Base-by-base conservation (phyloP, 2,888 invertebrate species). In the Cloeon dipterum region DNA sequence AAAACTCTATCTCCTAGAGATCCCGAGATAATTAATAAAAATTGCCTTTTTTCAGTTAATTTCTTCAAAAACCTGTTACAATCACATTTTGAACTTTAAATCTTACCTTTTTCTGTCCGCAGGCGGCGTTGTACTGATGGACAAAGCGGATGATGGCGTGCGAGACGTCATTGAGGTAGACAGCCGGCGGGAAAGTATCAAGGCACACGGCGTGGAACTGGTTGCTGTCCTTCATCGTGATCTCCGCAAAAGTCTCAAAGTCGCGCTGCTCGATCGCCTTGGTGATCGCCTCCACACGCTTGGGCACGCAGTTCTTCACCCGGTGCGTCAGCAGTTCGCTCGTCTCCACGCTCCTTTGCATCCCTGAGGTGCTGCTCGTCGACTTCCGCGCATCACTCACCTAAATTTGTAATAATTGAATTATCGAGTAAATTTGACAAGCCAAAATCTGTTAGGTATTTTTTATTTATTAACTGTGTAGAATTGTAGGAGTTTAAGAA, bases 151-250 rank as follows among this genome's bases (percentile, higher is more conserved):
- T 67, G 38, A 98, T 74, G 18, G 67, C 61, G 52, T 77, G 74
- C 1, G 96, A 94, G 1, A 70, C 64, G 50, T 88, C 81, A 50
- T 79, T 93, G 74, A 96, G 71, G 53, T 99, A 99, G 11, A 74
- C 63, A 53, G 81, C 78, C 1, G 98, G 94, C 16, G 98, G 96
- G 60, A 70, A 88, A 0, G 94, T 82, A 53, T 96, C 96, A 42
- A 88, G 58, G 49, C 86, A 86, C 19, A 86, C 65, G 0, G 93
- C 89, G 63, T 98, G 98, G 50, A 98, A 76, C 53, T 93, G 86
- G 63, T 98, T 96, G 41, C 93, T 93, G 50, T 98, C 98, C 56
- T 74, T 74, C 83, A 99, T 99, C 0, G 91, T 89, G 17, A 94
- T 63, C 51, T 81, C 73, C n/a, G 86, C 91, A 62, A 96, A 91